Base-by-base conservation (phyloP, 2,797 vertebrate genomes). In the Hypotaenidia philippensis region DNA sequence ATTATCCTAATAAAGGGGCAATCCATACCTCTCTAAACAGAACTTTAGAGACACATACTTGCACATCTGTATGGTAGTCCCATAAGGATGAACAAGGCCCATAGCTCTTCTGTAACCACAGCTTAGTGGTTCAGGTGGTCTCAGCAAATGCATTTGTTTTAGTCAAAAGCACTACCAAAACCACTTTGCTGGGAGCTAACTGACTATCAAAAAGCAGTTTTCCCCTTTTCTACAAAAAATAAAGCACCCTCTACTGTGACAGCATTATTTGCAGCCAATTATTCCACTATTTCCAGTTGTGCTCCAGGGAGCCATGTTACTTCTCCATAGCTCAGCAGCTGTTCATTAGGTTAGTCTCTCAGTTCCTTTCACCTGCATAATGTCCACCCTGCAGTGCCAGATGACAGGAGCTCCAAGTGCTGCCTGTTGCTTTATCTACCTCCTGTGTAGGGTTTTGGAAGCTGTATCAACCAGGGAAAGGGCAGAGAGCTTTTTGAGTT, bases 191-290 rank as follows among this genome's bases (percentile, higher is more conserved):
- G 72, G 59, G 34, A 93, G 55, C 50, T 74, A 41, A 76, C 3
- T 52, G 49, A 80, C 82, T 52, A 79, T 79, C 14, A 21, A n/a
- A 68, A 83, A 87, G 38, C 22, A 0, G 63, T 66, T 94, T 76
- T 55, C 50, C 26, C n/a, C 5, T 15, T 53, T 83, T 60, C 57
- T 72, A 7, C 4, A 3, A 18, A 83, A 56, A 50, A 60, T 50
- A 52, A 17, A 27, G 21, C 22, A 49, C 7, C 19, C 38, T 55
- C 55, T 50, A 13, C 88, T 74, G 65, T 56, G 63, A 68, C 50
- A 79, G 64, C 25, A 29, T 77, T 80, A 63, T 81, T 90, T 88
- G 72, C 69, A 88, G 65, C 32, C 86, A 92, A 40, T 91, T 77
- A 63, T 56, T 88, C 64, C 25, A 32, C 49, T 44, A 4, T 45